Percentiles rank a stretch among this genome's conserved stretches.
These are phyloP conservation scores for Vulpes lagopus DNA, from an alignment of 2,113 vertebrate genomes.

Conservation along the genomic window DNA sequence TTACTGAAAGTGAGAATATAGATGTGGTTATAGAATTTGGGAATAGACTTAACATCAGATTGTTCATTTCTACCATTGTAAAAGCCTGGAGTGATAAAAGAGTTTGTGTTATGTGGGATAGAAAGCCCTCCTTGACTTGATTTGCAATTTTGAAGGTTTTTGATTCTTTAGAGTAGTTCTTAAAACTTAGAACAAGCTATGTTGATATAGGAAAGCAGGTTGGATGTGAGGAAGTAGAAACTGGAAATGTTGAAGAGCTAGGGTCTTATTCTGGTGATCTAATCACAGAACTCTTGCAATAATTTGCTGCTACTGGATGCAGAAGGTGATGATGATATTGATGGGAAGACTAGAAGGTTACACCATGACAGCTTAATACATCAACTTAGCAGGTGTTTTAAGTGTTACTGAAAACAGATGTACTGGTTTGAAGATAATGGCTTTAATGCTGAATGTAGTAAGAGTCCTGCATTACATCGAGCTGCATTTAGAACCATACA, in stretches of 20 bases:
- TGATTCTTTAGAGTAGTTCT: background rate
- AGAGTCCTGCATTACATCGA: background rate
- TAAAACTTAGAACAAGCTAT: background rate
- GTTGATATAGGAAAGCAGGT: background rate
- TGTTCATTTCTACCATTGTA: background rate
- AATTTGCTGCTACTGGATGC: background rate
- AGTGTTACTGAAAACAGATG: background rate
- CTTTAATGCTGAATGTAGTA: background rate
- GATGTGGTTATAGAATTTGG: background rate
- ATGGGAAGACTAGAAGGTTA: background rate
- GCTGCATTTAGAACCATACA: background rate
- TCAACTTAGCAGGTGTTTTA: background rate
- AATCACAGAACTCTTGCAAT: conserved; percentile 35
- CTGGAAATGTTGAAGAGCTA: background rate
- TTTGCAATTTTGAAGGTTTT: conserved; percentile 6
- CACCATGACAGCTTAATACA: background rate
- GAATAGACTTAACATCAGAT: conserved; percentile 32
- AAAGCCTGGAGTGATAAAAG: background rate
- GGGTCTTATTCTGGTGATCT: background rate
- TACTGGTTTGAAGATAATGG: background rate
- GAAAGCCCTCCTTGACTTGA: background rate
- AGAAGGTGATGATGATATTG: background rate
- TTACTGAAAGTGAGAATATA: background rate
- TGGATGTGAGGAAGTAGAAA: background rate
- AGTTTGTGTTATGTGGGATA: background rate